These are phyloP conservation scores for Dreissena polymorpha DNA, from an alignment of 1,140 invertebrate species.

Conservation along the genomic window DNA sequence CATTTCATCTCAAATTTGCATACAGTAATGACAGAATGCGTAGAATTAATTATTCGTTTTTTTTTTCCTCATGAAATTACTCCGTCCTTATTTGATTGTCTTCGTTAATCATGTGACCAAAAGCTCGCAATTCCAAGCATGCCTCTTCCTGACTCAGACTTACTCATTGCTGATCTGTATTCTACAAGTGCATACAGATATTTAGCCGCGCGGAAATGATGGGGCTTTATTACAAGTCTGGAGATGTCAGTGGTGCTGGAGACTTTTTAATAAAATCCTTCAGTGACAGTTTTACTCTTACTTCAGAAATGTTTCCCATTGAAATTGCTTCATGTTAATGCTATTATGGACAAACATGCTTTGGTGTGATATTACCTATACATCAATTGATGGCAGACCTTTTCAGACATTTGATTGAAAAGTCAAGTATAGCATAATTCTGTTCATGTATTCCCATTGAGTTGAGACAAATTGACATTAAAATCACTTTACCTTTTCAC, in stretches of 20 bases:
- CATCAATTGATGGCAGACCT: too few species aligned
- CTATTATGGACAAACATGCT: conserved; percentile 11
- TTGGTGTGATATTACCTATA: too few species aligned
- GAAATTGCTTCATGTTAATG: conserved; percentile 11
- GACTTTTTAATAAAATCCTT: not conserved
- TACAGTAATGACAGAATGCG: conserved; percentile 32
- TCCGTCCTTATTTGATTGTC: conserved; percentile 38
- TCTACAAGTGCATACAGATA: conserved; percentile 37
- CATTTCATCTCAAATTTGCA: conserved; percentile 34
- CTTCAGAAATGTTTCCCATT: too few species aligned
- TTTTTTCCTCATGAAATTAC: conserved; percentile 24
- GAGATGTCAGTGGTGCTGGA: too few species aligned
- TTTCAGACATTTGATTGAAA: too few species aligned
- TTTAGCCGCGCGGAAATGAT: not conserved
- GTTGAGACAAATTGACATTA: too few species aligned
- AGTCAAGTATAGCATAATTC: too few species aligned
- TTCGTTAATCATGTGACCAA: conserved; percentile 39
- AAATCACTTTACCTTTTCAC: too few species aligned
- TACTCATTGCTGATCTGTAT: conserved; percentile 39
- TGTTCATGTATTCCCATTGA: too few species aligned
- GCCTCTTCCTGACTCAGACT: conserved; percentile 45
- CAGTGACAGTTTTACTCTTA: too few species aligned
- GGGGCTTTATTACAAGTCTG: too few species aligned
- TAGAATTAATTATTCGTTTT: conserved; percentile 27
- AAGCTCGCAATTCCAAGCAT: conserved; percentile 1